Conservation (phyloP, 2,888 invertebrate species). For the Caenorhabditis sp. region DNA sequence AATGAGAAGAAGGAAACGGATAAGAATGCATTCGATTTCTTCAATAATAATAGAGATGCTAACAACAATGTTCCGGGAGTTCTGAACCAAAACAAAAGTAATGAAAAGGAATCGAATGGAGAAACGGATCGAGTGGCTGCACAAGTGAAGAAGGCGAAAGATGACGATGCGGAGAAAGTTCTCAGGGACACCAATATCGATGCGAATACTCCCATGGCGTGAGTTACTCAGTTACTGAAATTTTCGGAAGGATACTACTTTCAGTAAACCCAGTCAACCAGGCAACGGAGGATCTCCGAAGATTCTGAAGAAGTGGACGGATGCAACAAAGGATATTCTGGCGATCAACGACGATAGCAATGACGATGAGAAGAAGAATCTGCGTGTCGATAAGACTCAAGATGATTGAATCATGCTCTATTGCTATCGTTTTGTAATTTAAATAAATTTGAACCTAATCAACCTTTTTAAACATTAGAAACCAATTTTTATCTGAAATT, state of each 20-base stretch:
- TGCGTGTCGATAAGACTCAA: conserved; percentile 29
- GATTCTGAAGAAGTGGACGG: conserved; percentile 50
- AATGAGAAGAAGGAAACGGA: conserved; percentile 39
- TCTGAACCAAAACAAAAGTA: conserved; percentile 1
- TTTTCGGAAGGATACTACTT: neutral
- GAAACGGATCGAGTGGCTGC: conserved; percentile 30
- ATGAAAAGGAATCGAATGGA: neutral
- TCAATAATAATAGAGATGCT: conserved; percentile 11
- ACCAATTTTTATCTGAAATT: too few relatives aligned
- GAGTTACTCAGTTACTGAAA: conserved; percentile 1
- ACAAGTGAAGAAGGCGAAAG: conserved; percentile 34
- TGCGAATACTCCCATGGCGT: conserved; percentile 24
- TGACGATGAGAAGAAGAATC: conserved; percentile 27
- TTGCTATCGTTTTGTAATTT: too few relatives aligned
- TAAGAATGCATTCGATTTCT: conserved; percentile 34
- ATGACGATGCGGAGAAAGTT: conserved; percentile 41
- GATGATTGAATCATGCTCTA: too few relatives aligned
- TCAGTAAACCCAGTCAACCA: neutral
- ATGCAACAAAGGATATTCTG: conserved; percentile 47
- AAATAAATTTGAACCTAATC: too few relatives aligned
- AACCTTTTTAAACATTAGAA: too few relatives aligned
- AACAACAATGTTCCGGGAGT: conserved; percentile 11
- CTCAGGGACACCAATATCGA: conserved; percentile 37
- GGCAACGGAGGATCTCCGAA: conserved; percentile 15
- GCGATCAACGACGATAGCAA: conserved; percentile 31